Evolutionary conservation across 2,888 invertebrate species (phyloP), one percentile per base, ranked within the genome.

Genomic region (Melanostoma scalare): DNA sequence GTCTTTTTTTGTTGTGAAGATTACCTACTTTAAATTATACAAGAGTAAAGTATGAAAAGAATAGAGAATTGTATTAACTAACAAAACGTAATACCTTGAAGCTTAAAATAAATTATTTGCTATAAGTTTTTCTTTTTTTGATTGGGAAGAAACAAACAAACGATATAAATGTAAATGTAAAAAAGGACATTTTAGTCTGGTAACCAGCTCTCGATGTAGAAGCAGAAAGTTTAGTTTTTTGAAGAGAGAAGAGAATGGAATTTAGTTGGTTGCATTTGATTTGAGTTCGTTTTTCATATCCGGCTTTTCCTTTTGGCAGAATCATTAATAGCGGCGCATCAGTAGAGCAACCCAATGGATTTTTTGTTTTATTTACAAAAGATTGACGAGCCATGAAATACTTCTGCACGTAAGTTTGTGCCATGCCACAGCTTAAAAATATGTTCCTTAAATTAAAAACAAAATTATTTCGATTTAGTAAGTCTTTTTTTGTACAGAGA

Each of bases 1-100:
- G 80, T 80, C 80, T 80, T 80, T 75, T 56, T 73, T 42, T 55
- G 6, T 38, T 31, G 30, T 38, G 35, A 63, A 50, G 30, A 52
- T 65, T 46, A 20, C 20, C 20, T 20, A 20, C 20, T 44, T 6
- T 60, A 35, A 61, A 55, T 63, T 40, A 38, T 55, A 50, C 38
- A 55, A 46, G 55, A 61, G 35, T 63, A 63, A 8, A 36, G 30
- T 61, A 61, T n/a, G 63, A 36, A 30, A 68, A 67, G 33, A 52
- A 46, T 50, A 36, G 38, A 58, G 42, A 6, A 63, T 38, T 58
- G 9, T 33, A 36, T 44, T 53, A 61, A 38, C 48, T 20, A 67
- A 60, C 31, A 9, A 56, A 30, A 50, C 2, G 3, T 61, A 63
- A 48, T 63, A 63, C 61, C 61, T 63, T 63, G 35, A 48, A 52